phyloP scores from a whole-genome alignment of 2,797 vertebrate genomes.

The Crocodylus rhombifer region DNA sequence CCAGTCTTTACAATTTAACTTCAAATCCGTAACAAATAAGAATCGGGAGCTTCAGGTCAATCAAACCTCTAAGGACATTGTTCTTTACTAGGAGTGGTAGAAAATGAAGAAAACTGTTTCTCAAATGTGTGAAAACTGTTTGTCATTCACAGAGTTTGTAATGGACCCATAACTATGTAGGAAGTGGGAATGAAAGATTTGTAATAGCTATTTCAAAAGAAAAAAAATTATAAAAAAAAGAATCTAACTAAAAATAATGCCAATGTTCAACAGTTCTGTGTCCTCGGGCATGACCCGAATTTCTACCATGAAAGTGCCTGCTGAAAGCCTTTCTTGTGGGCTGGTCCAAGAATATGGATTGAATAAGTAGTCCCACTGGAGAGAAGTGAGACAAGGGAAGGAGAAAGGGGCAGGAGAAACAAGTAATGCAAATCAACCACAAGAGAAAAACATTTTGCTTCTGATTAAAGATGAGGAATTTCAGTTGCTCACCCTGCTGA shows the following conservation, averaged over 20 bases:
- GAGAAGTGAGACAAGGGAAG: neutral
- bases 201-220: neutral
- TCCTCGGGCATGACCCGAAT: too few relatives aligned
- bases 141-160: neutral
- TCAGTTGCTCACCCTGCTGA: neutral
- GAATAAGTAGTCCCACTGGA: neutral
- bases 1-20: slow-evolving; percentile 56
- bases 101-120: neutral
- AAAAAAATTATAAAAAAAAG: neutral
- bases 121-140: neutral
- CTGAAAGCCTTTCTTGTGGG: too few relatives aligned
- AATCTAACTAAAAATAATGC: neutral
- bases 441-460: neutral
- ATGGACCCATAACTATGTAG: neutral
- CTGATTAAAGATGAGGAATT: neutral
- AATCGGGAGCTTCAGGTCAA: too few relatives aligned
- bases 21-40: neutral
- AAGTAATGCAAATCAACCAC: neutral
- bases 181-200: neutral
- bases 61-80: too few relatives aligned
- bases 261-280: neutral
- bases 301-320: too few relatives aligned
- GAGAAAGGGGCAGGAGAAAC: neutral
- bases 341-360: too few relatives aligned
- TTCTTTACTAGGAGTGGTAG: too few relatives aligned